Evolutionary conservation across 2,113 vertebrate genomes (phyloP), one percentile per base, ranked within the genome.

Genomic region (Onychorhynchus coronatus): DNA sequence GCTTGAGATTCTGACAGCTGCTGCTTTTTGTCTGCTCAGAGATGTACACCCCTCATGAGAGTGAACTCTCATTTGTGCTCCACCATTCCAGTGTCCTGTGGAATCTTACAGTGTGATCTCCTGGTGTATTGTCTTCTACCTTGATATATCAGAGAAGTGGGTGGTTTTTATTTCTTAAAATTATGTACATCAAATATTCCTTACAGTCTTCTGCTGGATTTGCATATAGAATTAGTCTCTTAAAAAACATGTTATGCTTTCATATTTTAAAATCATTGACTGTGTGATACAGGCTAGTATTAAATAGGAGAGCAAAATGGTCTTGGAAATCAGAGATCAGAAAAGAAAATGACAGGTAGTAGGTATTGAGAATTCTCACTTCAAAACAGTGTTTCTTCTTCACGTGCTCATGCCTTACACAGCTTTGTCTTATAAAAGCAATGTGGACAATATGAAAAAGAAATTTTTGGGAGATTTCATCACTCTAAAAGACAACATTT

Each of bases 381-480:
- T 91, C 30, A 65, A 65, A 75, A 89, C 22, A 15, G 2, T 71
- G 33, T 73, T 92, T 85, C 59, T 71, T 81, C 33, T 75, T 76
- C 27, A 19, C 2, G 3, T 35, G 33, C 8, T 80, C 0, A 0
- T 66, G 46, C 27, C 24, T 65, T 55, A 18, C 9, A 49, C 28
- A 88, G 6, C 7, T 90, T 67, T 63, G 35, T 68, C 25, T 75
- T 70, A 39, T 14, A 50, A 91, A 59, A 93, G 8, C 21, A 12
- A 46, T 66, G 20, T 47, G 59, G 28, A 35, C 20, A 23, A 5
- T 27, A 84, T 39, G 28, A 41, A 49, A 88, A 56, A 89, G 8
- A 82, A 56, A 65, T 37, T 33, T 55, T 14, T 11, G 14, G 8
- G 7, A 4, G 2, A 19, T 70, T 42, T 61, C 61, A 39, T 33